phyloP scores from a whole-genome alignment of 2,113 vertebrate species.

The Todiramphus saurophagus region DNA sequence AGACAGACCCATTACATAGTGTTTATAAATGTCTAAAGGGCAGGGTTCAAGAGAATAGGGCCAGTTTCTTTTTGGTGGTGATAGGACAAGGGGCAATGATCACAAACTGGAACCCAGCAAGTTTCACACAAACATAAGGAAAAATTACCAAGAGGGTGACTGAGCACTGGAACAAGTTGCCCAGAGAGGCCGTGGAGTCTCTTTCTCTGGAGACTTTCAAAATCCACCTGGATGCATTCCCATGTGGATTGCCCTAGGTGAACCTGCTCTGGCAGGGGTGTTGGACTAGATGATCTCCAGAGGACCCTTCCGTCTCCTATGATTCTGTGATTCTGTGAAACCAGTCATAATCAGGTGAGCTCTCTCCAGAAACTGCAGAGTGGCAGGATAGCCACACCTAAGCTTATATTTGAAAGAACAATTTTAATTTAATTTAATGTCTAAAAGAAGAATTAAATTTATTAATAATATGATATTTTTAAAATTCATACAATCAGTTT shows the following conservation, averaged over 20 bases:
- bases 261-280: background rate
- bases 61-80: background rate
- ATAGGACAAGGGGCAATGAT: background rate
- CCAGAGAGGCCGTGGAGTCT: background rate
- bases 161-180: background rate
- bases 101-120: background rate
- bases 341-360: background rate
- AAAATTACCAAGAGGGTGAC: background rate
- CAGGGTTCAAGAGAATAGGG: background rate
- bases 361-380: background rate
- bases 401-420: background rate
- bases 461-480: background rate
- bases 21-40: background rate
- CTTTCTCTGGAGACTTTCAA: background rate
- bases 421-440: background rate
- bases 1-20: too few relatives aligned
- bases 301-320: background rate
- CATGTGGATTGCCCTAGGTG: background rate
- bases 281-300: background rate
- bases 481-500: background rate
- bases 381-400: background rate
- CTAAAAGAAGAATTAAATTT: background rate
- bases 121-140: background rate
- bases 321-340: background rate
- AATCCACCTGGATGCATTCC: background rate